These are phyloP conservation scores for Xestobium rufovillosum DNA, from an alignment of 2,888 invertebrate species.

Conservation along the genomic window DNA sequence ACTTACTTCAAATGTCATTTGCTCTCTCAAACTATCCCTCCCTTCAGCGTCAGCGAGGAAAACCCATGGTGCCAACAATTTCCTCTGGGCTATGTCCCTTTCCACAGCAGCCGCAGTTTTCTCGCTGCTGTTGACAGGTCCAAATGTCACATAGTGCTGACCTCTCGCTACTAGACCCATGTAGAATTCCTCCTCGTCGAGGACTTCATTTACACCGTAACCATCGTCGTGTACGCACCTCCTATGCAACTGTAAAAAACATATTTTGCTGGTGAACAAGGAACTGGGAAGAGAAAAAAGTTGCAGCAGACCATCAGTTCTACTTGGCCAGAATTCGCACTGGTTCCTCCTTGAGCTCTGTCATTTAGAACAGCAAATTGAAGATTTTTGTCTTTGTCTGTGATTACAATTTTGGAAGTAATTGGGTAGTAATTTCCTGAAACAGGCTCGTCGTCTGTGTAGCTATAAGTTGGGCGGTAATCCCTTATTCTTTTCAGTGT, in stretches of 20 bases:
- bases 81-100: slow-evolving; percentile 45
- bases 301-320: slow-evolving; percentile 61
- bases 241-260: slow-evolving; percentile 57
- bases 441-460: slow-evolving; percentile 46
- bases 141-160: slow-evolving; percentile 52
- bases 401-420: slow-evolving; percentile 55
- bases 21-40: neutral
- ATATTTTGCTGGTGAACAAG: neutral
- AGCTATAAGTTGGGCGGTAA: slow-evolving; percentile 52
- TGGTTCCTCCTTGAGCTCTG: slow-evolving; percentile 55
- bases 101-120: slow-evolving; percentile 40
- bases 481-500: slow-evolving; percentile 53
- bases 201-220: slow-evolving; percentile 85
- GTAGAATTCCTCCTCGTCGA: slow-evolving; percentile 73
- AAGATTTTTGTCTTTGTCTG: slow-evolving; percentile 41
- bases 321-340: slow-evolving; percentile 52
- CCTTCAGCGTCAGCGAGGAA: slow-evolving; percentile 51
- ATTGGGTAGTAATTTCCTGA: slow-evolving; percentile 71
- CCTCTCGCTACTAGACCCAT: slow-evolving; percentile 65
- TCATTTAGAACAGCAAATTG: slow-evolving; percentile 52
- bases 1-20: neutral
- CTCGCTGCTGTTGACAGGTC: slow-evolving; percentile 24
- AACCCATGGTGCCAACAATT: slow-evolving; percentile 52
- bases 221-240: slow-evolving; percentile 79
- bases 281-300: no score